Evolutionary conservation across 2,888 invertebrate species (phyloP), one percentile per base, ranked within the genome.

Genomic region (Agonopterix alstromeriana): DNA sequence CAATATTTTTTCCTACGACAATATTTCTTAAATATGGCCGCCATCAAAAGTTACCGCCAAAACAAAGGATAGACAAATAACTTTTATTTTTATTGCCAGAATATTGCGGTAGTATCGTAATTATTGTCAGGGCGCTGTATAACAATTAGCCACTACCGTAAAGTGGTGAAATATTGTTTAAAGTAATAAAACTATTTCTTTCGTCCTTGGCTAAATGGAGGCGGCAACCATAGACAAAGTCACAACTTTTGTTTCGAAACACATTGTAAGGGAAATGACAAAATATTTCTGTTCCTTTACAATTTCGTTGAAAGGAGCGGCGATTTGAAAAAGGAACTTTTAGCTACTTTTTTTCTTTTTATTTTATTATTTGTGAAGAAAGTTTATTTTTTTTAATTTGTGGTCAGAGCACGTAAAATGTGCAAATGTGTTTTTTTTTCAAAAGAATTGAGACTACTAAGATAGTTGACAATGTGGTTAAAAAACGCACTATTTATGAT

Each of bases 81-180:
- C 9, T n/a, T 35, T 35, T 9, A 17, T 36, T 47, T 49, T 49
- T 49, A 49, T 43, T 47, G 35, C 44, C 36, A 12, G 35, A 43
- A 40, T 44, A 49, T 49, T 50, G 50, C 50, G 50, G 50, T 50
- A 50, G 50, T 50, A 47, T 50, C 44, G 7, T 43, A 50, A 50
- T 50, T 50, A 52, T 38, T 43, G 36, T 35, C 46, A 27, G 48
- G 49, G 43, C 35, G n/a, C 44, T 10, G 42, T 46, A 43, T 48
- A 41, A 50, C 50, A 49, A 50, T 49, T 45, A 45, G 10, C 10
- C 40, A 52, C 52, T 52, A 52, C 52, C 42, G 52, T 52, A 48
- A 46, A 52, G 41, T 47, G 43, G 43, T 45, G 42, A 43, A 42
- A 43, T 5, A 12, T 42, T 17, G 11, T 17, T n/a, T 48, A 48